Evolutionary conservation across 2,113 vertebrate genomes (phyloP), one percentile per base, ranked within the genome.

Genomic region (Coptodon bakossiorum): DNA sequence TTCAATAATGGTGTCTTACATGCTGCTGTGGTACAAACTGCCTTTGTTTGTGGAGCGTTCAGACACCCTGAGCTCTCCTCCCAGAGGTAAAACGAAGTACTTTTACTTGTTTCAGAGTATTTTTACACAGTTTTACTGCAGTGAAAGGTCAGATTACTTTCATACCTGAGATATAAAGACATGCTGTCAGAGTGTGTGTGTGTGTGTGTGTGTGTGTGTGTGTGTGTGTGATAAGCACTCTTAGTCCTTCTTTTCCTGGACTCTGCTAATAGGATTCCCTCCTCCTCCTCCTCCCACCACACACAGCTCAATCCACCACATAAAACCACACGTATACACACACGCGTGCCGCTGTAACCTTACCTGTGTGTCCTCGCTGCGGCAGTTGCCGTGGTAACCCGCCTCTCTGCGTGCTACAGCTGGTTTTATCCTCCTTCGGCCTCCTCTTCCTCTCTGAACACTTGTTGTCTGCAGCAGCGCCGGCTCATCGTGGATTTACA

Each of bases 191-290:
- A 6, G 27, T 8, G 50, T 36, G 34, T n/a, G n/a, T 29, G 27
- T 34, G 57, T 61, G 57, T 61, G 57, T 53, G 52, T 61, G 57
- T 27, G 48, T 19, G 48, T 48, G 45, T 48, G 45, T 48, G 45
- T 50, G 45, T 50, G 48, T 17, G 59, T 34, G 29, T 1, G 87
- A 52, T 93, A 81, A 93, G 82, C 56, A 86, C 53, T 76, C 85
- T 89, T 88, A 93, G 90, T 57, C 85, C 86, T 92, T 92, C 91
- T 93, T 92, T 94, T 94, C 87, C 82, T 91, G 90, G 89, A 92
- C 91, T 88, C 87, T 53, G 90, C 85, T 95, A 95, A 95, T 94
- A 95, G 94, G 94, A 94, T 94, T 94, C 88, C 24, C 73, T 8
- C 22, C 56, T 14, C 17, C 57, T 11, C 68, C 56, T 5, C 80